These are phyloP conservation scores for Latrodectus elegans DNA, from an alignment of 2,888 invertebrate species.

Conservation along the genomic window DNA sequence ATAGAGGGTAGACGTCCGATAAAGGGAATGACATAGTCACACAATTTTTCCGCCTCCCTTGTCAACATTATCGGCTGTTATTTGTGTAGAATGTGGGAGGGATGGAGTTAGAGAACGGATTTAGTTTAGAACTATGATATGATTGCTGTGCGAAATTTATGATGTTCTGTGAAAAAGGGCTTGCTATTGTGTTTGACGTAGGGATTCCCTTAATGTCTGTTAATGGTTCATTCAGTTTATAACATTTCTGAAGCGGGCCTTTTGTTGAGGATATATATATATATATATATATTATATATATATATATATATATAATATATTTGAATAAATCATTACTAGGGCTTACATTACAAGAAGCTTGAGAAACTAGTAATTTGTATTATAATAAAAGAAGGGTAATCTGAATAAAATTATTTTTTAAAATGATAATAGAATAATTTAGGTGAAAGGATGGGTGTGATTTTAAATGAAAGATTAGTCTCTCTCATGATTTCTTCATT, in stretches of 20 bases:
- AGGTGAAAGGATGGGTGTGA: too few species aligned
- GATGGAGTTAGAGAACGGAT: not conserved
- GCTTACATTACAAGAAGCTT: too few species aligned
- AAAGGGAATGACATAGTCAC: constrained; percentile 25
- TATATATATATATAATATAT: too few species aligned
- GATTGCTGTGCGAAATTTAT: not conserved
- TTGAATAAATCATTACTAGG: too few species aligned
- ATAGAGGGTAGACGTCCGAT: not conserved
- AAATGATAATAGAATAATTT: too few species aligned
- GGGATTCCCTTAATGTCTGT: not conserved
- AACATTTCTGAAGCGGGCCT: not conserved
- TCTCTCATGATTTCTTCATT: too few species aligned
- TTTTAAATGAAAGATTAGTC: too few species aligned
- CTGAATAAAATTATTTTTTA: too few species aligned
- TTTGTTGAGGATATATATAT: too few species aligned
- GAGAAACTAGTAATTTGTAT: too few species aligned
- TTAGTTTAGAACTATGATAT: not conserved
- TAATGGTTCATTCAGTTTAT: not conserved
- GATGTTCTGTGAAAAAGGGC: not conserved
- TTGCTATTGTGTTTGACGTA: not conserved
- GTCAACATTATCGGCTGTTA: constrained; percentile 26
- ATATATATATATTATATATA: too few species aligned
- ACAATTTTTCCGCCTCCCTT: constrained; percentile 10
- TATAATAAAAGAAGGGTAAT: too few species aligned
- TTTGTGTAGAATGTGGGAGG: constrained; percentile 19